Evolutionary conservation across 1,140 invertebrate genomes (phyloP), one percentile per base, ranked within the genome.

Genomic region (Procambarus clarkii): DNA sequence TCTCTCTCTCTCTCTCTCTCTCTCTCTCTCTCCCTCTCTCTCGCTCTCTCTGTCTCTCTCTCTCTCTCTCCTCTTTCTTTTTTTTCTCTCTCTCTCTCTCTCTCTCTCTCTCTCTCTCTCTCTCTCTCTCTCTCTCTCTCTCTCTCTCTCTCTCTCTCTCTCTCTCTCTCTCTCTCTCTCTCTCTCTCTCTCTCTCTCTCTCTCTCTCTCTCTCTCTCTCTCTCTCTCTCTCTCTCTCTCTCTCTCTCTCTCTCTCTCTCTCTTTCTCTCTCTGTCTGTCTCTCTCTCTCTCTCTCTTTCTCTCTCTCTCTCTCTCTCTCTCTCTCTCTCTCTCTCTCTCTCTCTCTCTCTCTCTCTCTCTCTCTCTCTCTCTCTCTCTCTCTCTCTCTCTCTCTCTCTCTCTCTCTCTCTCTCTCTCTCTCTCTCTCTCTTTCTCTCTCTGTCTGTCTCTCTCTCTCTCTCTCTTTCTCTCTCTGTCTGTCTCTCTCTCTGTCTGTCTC

Each of bases 201-300:
- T n/a, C n/a, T n/a, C n/a, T n/a, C n/a, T n/a, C n/a, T n/a, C n/a
- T n/a, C n/a, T n/a, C n/a, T n/a, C n/a, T n/a, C n/a, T n/a, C n/a
- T n/a, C n/a, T n/a, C n/a, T n/a, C n/a, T n/a, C n/a, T n/a, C n/a
- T n/a, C n/a, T n/a, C n/a, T n/a, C n/a, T n/a, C n/a, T n/a, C n/a
- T n/a, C 64, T 69, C 64, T 69, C 64, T 69, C 64, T 69, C 64
- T 69, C 64, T 69, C 64, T 69, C 64, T 69, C 64, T 69, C 64
- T 69, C 64, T 69, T n/a, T 69, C 64, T 69, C 64, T 69, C 64
- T 69, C 64, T 69, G 11, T 69, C 64, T 69, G 11, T 69, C 64
- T 69, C 64, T 69, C 64, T 69, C 64, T 69, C 64, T 69, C 64
- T 69, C 64, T 69, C 64, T 69, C 64, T 69, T n/a, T 69, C 64